phyloP scores from a whole-genome alignment of 2,888 invertebrate species.

The Acheta domesticus region DNA sequence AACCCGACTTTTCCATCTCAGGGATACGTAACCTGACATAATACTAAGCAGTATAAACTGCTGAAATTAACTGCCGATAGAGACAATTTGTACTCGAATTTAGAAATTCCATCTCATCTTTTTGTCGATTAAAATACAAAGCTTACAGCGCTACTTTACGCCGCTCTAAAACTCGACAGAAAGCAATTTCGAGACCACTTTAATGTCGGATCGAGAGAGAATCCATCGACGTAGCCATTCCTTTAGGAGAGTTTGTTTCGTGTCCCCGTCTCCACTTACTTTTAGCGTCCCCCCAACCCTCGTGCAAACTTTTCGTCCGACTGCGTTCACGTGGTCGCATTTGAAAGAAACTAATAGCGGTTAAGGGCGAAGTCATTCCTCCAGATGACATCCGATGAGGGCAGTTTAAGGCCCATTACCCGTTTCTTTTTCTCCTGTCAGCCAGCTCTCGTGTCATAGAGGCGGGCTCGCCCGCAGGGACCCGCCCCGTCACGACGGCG shows the following conservation, averaged over 20 bases:
- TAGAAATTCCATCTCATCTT: not conserved
- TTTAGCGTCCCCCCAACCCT: not conserved
- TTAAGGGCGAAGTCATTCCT: conserved; percentile 9
- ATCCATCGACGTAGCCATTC: not conserved
- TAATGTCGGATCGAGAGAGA: not conserved
- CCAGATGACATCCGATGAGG: conserved; percentile 10
- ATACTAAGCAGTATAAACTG: not conserved
- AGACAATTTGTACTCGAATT: not conserved
- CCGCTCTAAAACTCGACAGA: conserved; percentile 8
- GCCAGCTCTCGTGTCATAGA: not conserved
- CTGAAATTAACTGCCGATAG: not conserved
- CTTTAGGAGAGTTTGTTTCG: not conserved
- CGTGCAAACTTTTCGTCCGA: not conserved
- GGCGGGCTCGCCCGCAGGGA: not conserved
- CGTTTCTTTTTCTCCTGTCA: conserved; percentile 9
- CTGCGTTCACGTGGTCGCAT: not conserved
- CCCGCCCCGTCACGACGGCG: conserved; percentile 18
- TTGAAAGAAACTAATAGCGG: conserved; percentile 12
- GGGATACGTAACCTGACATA: too few species aligned
- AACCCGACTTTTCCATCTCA: too few species aligned
- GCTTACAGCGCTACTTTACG: not conserved
- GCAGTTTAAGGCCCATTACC: conserved; percentile 7
- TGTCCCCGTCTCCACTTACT: not conserved
- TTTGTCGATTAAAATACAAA: not conserved
- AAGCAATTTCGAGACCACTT: conserved; percentile 2